Evolutionary conservation across 53 echinoderm and acorn worm genomes (phyloP), one percentile per base, ranked within the genome.

Genomic region (Patiria pectinifera): DNA sequence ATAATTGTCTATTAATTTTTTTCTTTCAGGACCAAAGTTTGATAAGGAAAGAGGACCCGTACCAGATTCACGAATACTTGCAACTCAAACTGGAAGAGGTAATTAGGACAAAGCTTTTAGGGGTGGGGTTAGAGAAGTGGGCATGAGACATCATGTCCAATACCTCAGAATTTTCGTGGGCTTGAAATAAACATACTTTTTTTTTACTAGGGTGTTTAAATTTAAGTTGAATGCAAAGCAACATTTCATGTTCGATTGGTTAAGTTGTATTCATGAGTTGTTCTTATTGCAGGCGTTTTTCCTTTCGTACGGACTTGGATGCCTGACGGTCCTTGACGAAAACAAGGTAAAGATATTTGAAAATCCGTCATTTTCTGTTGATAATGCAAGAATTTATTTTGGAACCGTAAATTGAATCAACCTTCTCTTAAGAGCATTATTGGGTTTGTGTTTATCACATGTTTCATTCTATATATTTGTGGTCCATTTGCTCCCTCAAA

Each of bases 31-130:
- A 90, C 13, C 63, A 92, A 25, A 22, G 47, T 63, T 62, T 92
- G 9, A 85, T 93, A 43, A 94, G 96, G 16, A 94, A 99, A 76
- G 93, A 94, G 48, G 99, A 99, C 69, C 97, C 99, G 2, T 99
- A 97, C 69, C 94, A 93, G 46, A 93, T 99, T 49, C 86, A 93
- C 91, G 99, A 99, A 79, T 94, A 97, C 83, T 91, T 99, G 62
- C 96, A 96, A 76, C 95, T 99, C 2, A 95, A 95, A 75, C 93
- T 96, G 72, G 99, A 99, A 93, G 99, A 99, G 97, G 99, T 99
- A 84, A 16, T 66, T 66, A 15, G 0, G 0, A 4, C 66, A 14
- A 66, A 18, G 35, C 35, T 35, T 35, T 35, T 35, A 35, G 35
- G 35, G 35, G 35, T 35, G 35, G 35, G 35, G 35, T 35, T 35